Conservation (phyloP, 1,140 invertebrate species). For the Protaetia brevitarsis region DNA sequence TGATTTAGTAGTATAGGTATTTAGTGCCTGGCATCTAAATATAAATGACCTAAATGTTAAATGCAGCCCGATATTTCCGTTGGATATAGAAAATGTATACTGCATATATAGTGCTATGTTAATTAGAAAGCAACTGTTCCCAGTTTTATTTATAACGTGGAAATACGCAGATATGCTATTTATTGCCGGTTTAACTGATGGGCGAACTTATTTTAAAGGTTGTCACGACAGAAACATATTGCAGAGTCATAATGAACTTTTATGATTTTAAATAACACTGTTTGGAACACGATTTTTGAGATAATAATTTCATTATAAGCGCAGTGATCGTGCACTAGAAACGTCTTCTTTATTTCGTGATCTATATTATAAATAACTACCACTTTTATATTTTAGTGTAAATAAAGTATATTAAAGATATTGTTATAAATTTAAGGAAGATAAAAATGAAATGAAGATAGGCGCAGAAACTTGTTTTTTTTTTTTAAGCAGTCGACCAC, state of each 20-base stretch:
- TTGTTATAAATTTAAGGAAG: too few relatives aligned
- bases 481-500: too few relatives aligned
- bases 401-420: too few relatives aligned
- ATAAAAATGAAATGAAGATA: too few relatives aligned
- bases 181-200: background rate
- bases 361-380: too few relatives aligned
- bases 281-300: background rate
- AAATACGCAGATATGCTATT: background rate
- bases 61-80: background rate
- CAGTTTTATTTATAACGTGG: background rate
- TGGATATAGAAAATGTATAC: background rate
- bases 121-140: constrained; percentile 4
- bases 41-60: constrained; percentile 5
- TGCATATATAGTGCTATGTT: background rate
- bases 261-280: background rate
- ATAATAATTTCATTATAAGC: too few relatives aligned
- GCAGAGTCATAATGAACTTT: too few relatives aligned
- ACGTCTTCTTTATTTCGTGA: too few relatives aligned
- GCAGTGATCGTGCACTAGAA: too few relatives aligned
- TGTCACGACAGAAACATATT: background rate
- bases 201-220: background rate
- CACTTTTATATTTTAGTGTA: too few relatives aligned
- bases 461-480: too few relatives aligned
- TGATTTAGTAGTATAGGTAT: background rate
- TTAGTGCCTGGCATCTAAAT: background rate